Percentiles rank a stretch among this genome's conserved stretches.
phyloP scores from a whole-genome alignment of 2,113 vertebrate species.

The Myotis lucifugus region DNA sequence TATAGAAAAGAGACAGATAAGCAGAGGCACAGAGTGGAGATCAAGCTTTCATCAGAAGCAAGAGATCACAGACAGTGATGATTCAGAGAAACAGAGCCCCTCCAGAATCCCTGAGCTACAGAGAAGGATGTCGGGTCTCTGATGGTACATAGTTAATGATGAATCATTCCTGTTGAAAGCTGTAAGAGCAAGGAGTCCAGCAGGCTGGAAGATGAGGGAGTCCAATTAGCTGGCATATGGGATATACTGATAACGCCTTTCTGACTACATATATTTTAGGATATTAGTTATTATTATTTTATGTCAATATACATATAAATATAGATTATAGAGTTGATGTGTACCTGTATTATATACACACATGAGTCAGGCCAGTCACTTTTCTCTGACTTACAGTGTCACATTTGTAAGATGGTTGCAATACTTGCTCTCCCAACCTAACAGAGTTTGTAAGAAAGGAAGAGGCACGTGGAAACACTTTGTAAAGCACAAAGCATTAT shows the following conservation, averaged over 20 bases:
- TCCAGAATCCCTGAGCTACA: neutral
- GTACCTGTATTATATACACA: neutral
- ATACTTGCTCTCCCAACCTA: neutral
- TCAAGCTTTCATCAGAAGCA: constrained; percentile 36
- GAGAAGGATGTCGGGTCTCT: neutral
- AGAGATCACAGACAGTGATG: neutral
- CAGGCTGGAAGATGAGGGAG: neutral
- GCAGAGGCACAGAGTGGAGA: neutral
- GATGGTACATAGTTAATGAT: neutral
- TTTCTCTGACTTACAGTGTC: neutral
- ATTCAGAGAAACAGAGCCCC: neutral
- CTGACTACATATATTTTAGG: neutral
- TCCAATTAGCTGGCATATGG: neutral
- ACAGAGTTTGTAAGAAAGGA: neutral
- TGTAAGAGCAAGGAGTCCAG: neutral
- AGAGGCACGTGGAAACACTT: neutral
- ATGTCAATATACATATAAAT: neutral
- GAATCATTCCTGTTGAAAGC: constrained; percentile 37
- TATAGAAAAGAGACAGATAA: constrained; percentile 14
- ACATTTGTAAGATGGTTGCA: neutral
- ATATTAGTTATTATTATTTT: neutral
- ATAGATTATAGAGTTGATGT: neutral
- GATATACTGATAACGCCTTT: neutral
- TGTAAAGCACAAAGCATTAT: neutral
- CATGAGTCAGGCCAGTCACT: neutral